A percentile compares a stretch with the other conserved stretches of the same genome.
Conservation (phyloP, 2,113 vertebrate genomes). For the Phrynocephalus versicolor region DNA sequence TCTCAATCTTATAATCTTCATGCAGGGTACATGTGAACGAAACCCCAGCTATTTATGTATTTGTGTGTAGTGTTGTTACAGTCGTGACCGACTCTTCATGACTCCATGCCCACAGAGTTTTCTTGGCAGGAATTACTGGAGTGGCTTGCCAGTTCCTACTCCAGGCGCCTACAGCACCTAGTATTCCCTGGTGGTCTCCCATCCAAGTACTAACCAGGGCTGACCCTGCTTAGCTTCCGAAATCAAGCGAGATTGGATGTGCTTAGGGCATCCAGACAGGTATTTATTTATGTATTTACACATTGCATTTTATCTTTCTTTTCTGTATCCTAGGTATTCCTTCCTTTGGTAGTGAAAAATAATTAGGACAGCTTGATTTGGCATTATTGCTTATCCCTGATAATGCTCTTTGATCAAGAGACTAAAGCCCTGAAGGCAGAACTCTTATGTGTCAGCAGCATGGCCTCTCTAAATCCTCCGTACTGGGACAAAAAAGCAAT, state of each 20-base stretch:
- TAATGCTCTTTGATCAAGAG: neutral
- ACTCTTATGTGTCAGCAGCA: neutral
- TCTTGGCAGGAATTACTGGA: too few species aligned
- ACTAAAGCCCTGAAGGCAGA: neutral
- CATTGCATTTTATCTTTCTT: neutral
- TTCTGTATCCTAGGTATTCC: neutral
- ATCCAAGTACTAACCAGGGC: too few species aligned
- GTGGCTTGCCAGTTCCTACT: too few species aligned
- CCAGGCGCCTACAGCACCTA: too few species aligned
- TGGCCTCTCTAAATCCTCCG: neutral
- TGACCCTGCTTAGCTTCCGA: too few species aligned
- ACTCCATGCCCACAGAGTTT: too few species aligned
- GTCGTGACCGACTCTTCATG: too few species aligned
- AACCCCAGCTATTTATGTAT: neutral
- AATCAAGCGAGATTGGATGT: too few species aligned
- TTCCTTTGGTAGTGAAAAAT: neutral
- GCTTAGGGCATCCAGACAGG: too few species aligned
- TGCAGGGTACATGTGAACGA: neutral
- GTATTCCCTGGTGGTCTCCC: too few species aligned
- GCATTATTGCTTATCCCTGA: neutral
- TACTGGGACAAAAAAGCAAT: neutral
- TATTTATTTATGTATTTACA: neutral
- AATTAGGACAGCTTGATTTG: neutral
- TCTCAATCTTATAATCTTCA: neutral
- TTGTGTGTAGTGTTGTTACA: too few species aligned